Evolutionary conservation across 1,140 invertebrate genomes (phyloP), one percentile per base, ranked within the genome.

Genomic region (Zaprionus ornatus): DNA sequence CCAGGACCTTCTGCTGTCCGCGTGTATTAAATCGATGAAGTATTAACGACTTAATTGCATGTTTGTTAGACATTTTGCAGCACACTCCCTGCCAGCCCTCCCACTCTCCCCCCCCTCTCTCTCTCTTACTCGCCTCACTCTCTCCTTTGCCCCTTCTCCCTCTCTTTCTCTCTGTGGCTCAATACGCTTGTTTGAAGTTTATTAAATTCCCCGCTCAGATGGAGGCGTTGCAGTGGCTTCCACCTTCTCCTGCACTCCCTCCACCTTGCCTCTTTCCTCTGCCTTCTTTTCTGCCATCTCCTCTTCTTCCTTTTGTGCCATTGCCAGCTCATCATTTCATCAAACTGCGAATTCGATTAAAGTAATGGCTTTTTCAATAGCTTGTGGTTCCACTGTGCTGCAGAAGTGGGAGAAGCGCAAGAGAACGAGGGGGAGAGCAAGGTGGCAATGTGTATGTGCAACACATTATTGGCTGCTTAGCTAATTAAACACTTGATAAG

Each of bases 21-120:
- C 79, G 76, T 76, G 86, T 82, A 79, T 90, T 82, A 80, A 80
- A 90, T 90, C 85, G 86, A 90, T 90, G 85, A 90, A 90, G 85
- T 90, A 90, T 90, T 90, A 90, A 90, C 85, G 85, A 90, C 85
- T 90, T 90, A 90, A 90, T 90, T 90, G 85, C 85, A 90, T 90
- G 85, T 90, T 90, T 90, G 86, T 85, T 76, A 76, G 76, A 90
- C 85, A 90, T 90, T 90, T 85, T 77, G 79, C 71, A 66, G 37
- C 55, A 5, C n/a, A 13, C 10, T 13, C 12, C 48, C 1, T 29
- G 27, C 7, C n/a, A 42, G 45, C 29, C 32, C 21, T 19, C 12
- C 35, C 25, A 13, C 60, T 12, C 42, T 12, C 66, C 10, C 23
- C 4, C n/a, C 25, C n/a, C 29, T 13, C 35, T 40, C 35, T 37